Evolutionary conservation across 2,888 invertebrate species (phyloP), one percentile per base, ranked within the genome.

Genomic region (Parnassius glacialis): DNA sequence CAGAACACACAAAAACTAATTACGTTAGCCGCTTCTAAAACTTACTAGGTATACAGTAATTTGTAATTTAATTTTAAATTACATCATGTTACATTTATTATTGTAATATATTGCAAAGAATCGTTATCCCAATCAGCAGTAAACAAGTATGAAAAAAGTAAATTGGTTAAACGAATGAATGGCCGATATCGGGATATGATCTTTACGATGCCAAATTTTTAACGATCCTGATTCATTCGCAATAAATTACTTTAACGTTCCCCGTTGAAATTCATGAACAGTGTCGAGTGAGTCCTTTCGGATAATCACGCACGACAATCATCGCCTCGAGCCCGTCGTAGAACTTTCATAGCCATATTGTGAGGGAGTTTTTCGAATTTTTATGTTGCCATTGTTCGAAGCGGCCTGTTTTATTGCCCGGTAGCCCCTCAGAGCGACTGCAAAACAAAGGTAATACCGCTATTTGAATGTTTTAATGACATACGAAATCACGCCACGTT

Each of bases 361-460:
- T 56, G 52, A 47, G 54, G 58, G 57, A 25, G 51, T 56, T 63
- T 63, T 63, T 57, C 51, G 56, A n/a, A 52, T 75, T 78, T 84
- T 83, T 83, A 82, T 79, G 77, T 70, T 65, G 67, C 79, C 71
- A 85, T 85, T 85, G 85, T 85, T 84, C 69, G 70, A 72, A 73
- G 73, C 73, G 70, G 69, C 68, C 65, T 72, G 69, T 77, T 82
- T 80, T 81, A 84, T 80, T 76, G 67, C 75, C 71, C 81, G 67
- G 84, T 80, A 84, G 83, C 81, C 80, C 76, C 78, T 75, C 78
- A 76, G 75, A 67, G 71, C 69, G 75, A 67, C 48, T 54, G 67
- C 64, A 72, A 70, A 80, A 81, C 79, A 81, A 83, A 81, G 71
- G 70, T 73, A 75, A 70, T 74, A 74, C 78, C 76, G 79, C 78